Percentiles rank a stretch among this genome's conserved stretches.
These are phyloP conservation scores for Etheostoma perlongum DNA, from an alignment of 2,797 vertebrate genomes.

Conservation along the genomic window DNA sequence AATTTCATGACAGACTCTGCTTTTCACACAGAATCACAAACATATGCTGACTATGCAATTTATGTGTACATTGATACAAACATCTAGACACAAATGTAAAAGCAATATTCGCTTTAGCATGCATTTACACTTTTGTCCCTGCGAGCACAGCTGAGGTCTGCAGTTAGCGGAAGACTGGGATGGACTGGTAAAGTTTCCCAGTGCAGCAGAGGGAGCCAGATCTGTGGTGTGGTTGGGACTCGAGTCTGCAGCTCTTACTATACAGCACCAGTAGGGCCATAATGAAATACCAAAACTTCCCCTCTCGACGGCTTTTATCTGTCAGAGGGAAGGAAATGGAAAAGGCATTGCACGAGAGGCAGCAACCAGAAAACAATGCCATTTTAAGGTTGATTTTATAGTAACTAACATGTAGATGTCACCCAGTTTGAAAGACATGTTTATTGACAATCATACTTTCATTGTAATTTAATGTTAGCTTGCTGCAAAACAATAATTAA, in stretches of 20 bases:
- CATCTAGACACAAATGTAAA: slow-evolving; percentile 28
- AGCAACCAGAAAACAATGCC: slow-evolving; percentile 37
- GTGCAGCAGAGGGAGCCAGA: slow-evolving; percentile 70
- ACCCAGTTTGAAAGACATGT: slow-evolving; percentile 55
- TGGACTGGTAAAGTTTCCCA: slow-evolving; percentile 34
- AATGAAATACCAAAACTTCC: slow-evolving; percentile 52
- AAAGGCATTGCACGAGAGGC: slow-evolving; percentile 18
- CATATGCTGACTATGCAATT: slow-evolving; percentile 36
- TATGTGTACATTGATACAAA: slow-evolving; percentile 35
- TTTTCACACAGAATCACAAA: slow-evolving; percentile 35
- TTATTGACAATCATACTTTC: slow-evolving; percentile 63
- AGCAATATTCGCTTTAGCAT: slow-evolving; percentile 24
- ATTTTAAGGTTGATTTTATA: slow-evolving; percentile 47
- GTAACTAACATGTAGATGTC: slow-evolving; percentile 40
- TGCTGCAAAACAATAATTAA: slow-evolving; percentile 74
- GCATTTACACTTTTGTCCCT: slow-evolving; percentile 16
- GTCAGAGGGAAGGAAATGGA: slow-evolving; percentile 32
- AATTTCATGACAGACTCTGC: slow-evolving; percentile 32
- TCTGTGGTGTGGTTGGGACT: slow-evolving; percentile 52
- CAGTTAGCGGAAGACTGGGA: slow-evolving; percentile 32
- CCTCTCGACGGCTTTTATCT: slow-evolving; percentile 40
- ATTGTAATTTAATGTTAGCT: slow-evolving; percentile 63
- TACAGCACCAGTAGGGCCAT: slow-evolving; percentile 15
- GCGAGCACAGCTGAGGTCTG: slow-evolving; percentile 52
- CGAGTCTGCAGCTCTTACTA: slow-evolving; percentile 15